These are phyloP conservation scores for Apoda limacodes DNA, from an alignment of 2,888 invertebrate genomes.

Conservation along the genomic window DNA sequence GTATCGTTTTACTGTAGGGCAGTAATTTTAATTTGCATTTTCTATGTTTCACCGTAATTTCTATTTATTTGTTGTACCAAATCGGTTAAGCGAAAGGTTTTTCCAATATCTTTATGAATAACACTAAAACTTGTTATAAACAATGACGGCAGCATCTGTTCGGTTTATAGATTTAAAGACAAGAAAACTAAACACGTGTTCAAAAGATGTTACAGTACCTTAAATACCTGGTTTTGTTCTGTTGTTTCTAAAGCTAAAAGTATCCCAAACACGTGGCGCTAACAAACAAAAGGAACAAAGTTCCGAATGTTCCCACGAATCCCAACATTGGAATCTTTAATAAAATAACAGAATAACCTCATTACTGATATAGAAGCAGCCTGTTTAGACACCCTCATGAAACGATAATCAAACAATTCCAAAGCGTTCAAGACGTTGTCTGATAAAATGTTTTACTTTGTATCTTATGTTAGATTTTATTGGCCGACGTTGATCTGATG, in stretches of 20 bases:
- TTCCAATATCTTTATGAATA: too few relatives aligned
- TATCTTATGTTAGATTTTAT: too few relatives aligned
- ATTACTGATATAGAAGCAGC: constrained; percentile 54
- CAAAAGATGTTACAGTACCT: constrained; percentile 40
- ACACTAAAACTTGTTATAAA: too few relatives aligned
- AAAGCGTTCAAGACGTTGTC: constrained; percentile 38
- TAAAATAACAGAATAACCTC: constrained; percentile 54
- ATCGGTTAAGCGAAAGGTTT: too few relatives aligned
- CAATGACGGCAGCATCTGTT: too few relatives aligned
- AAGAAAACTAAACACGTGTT: constrained; percentile 31
- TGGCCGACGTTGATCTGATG: too few relatives aligned
- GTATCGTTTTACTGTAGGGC: too few relatives aligned
- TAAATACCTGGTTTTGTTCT: constrained; percentile 44
- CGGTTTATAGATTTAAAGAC: too few relatives aligned
- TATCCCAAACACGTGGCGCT: constrained; percentile 48
- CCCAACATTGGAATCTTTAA: constrained; percentile 47
- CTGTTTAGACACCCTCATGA: constrained; percentile 56
- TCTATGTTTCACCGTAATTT: too few relatives aligned
- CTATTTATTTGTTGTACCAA: too few relatives aligned
- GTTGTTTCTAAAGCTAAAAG: constrained; percentile 37
- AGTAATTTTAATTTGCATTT: too few relatives aligned
- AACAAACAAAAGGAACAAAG: constrained; percentile 31
- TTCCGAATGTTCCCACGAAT: constrained; percentile 53
- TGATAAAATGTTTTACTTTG: too few relatives aligned
- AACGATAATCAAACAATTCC: constrained; percentile 63